Conservation (phyloP, 1,140 invertebrate genomes). For the Meloidogyne floridensis region DNA sequence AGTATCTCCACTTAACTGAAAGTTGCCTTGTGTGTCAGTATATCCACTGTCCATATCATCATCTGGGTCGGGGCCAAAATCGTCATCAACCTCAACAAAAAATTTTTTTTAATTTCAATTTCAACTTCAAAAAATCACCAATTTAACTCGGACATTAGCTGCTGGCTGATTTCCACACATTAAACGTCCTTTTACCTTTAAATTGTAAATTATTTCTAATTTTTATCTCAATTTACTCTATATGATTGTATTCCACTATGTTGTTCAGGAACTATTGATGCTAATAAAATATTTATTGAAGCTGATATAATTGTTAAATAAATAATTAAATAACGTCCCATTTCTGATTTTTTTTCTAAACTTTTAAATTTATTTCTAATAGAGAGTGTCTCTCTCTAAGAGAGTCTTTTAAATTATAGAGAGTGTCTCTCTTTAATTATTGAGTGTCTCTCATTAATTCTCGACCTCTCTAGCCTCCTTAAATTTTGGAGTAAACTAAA, state of each 20-base stretch:
- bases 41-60: constrained; percentile 58
- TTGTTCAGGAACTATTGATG: constrained; percentile 55
- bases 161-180: constrained; percentile 60
- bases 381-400: too few species aligned
- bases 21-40: constrained; percentile 55
- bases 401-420: too few species aligned
- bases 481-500: too few species aligned
- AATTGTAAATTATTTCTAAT: constrained; percentile 25
- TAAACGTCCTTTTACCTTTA: constrained; percentile 56
- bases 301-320: constrained; percentile 11
- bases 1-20: constrained; percentile 56
- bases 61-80: constrained; percentile 61
- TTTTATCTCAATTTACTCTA: constrained; percentile 37
- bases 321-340: constrained; percentile 22
- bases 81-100: constrained; percentile 16
- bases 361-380: too few species aligned
- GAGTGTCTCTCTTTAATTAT: too few species aligned
- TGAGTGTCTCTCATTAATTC: too few species aligned
- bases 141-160: constrained; percentile 60
- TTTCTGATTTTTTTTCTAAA: not conserved
- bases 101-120: constrained; percentile 3
- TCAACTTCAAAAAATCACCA: constrained; percentile 45
- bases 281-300: constrained; percentile 18
- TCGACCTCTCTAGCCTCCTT: too few species aligned
- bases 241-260: constrained; percentile 59